phyloP scores from a whole-genome alignment of 2,113 vertebrate species.

The Chamaetylas fuelleborni region DNA sequence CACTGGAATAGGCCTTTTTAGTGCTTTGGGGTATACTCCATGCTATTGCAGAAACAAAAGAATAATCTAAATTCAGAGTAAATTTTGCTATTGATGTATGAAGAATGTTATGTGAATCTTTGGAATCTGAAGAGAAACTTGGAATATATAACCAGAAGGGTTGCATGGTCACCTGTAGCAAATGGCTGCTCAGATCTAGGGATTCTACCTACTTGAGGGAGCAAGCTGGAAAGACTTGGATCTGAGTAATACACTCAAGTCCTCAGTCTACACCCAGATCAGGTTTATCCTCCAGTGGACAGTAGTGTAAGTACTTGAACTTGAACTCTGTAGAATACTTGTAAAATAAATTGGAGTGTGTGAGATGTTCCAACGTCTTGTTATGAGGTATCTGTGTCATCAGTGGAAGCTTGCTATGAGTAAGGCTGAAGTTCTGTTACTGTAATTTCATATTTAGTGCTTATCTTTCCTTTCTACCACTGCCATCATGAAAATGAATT shows the following conservation, averaged over 20 bases:
- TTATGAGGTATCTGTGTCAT: neutral
- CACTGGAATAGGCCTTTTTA: neutral
- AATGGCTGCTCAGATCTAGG: neutral
- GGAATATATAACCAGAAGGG: neutral
- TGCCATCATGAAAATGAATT: slow-evolving; percentile 48
- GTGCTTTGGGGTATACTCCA: neutral
- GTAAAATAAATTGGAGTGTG: neutral
- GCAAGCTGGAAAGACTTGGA: neutral
- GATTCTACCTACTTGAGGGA: neutral
- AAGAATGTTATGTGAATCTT: neutral
- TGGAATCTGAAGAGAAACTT: neutral
- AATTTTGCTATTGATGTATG: neutral
- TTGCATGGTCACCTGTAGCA: neutral
- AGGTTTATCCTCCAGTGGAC: neutral
- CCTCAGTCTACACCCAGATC: neutral
- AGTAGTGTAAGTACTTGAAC: neutral
- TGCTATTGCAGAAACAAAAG: neutral
- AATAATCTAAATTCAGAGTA: neutral
- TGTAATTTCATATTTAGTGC: slow-evolving; percentile 21
- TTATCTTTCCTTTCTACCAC: neutral
- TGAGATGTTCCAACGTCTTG: neutral
- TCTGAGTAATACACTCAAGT: neutral
- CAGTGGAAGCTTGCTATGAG: neutral
- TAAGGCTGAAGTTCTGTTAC: neutral
- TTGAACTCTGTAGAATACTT: neutral